A percentile compares a stretch with the other conserved stretches of the same genome.
Evolutionary conservation across 2,888 invertebrate genomes (phyloP).

Genomic region (Dryadula phaetusa): DNA sequence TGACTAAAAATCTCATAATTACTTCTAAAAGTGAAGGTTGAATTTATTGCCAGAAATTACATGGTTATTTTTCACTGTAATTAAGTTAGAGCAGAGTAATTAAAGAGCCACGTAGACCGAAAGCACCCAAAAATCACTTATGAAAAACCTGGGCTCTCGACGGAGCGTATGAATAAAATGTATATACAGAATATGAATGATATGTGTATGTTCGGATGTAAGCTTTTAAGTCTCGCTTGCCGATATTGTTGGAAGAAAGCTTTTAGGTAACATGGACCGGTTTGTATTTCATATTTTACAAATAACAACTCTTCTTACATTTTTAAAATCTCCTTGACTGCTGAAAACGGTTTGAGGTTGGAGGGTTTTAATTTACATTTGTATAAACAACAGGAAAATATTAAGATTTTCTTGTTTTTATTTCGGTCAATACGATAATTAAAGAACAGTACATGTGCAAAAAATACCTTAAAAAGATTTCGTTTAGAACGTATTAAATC

Average conservation of each 20-base stretch:
- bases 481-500: too few species aligned
- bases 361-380: not conserved
- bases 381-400: conserved; percentile 10
- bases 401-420: not conserved
- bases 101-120: conserved; percentile 18
- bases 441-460: too few species aligned
- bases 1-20: too few species aligned
- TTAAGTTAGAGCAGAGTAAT: not conserved
- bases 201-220: not conserved
- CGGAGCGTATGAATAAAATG: conserved; percentile 22
- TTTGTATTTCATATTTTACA: conserved; percentile 33
- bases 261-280: conserved; percentile 28
- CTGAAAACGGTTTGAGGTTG: conserved; percentile 8
- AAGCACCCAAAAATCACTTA: conserved; percentile 10
- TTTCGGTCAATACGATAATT: not conserved
- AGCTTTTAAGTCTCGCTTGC: conserved; percentile 6
- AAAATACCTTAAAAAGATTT: too few species aligned
- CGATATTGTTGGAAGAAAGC: conserved; percentile 33
- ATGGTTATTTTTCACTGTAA: not conserved
- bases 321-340: conserved; percentile 29
- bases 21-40: not conserved
- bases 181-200: not conserved
- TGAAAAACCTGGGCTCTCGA: not conserved
- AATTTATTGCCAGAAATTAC: not conserved
- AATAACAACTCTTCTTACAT: conserved; percentile 36